Conservation (phyloP, 92 coral and sea anemone species). For the Anthopleura xanthogrammica region DNA sequence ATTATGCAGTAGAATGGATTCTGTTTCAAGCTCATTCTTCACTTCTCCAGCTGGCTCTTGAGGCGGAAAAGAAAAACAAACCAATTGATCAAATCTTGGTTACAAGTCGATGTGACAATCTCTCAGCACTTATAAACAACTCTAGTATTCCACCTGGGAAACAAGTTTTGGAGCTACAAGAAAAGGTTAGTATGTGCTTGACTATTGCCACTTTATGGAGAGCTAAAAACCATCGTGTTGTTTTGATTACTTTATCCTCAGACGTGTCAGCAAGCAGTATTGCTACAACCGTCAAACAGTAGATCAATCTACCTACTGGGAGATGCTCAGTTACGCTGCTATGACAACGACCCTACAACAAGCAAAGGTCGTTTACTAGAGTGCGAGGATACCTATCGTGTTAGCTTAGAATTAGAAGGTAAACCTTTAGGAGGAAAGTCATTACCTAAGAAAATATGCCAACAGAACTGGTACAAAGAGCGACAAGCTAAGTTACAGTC, state of each 20-base stretch:
- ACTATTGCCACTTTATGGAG: background rate
- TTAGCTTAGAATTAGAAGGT: slow-evolving; percentile 85
- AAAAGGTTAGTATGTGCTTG: slow-evolving; percentile 53
- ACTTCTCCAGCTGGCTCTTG: slow-evolving; percentile 72
- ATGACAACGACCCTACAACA: slow-evolving; percentile 72
- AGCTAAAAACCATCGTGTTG: background rate
- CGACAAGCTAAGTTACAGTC: slow-evolving; percentile 55
- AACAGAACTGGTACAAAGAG: slow-evolving; percentile 90
- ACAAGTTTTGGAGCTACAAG: slow-evolving; percentile 80
- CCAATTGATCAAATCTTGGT: slow-evolving; percentile 30
- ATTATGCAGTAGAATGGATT: slow-evolving; percentile 82
- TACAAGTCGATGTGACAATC: slow-evolving; percentile 73
- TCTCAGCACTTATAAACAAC: slow-evolving; percentile 78
- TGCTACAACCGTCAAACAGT: slow-evolving; percentile 87
- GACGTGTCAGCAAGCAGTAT: slow-evolving; percentile 93
- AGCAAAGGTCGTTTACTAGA: slow-evolving; percentile 65
- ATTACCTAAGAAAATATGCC: slow-evolving; percentile 60
- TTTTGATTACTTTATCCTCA: slow-evolving; percentile 14
- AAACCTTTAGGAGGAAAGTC: slow-evolving; percentile 63
- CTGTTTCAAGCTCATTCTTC: slow-evolving; percentile 76
- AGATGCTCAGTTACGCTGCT: slow-evolving; percentile 83
- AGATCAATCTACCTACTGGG: slow-evolving; percentile 87
- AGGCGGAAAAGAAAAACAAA: slow-evolving; percentile 28
- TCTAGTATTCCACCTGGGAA: slow-evolving; percentile 83
- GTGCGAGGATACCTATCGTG: slow-evolving; percentile 81